Percentiles rank a stretch among this genome's conserved stretches.
These are phyloP conservation scores for Alca torda DNA, from an alignment of 2,797 vertebrate species.

Conservation along the genomic window DNA sequence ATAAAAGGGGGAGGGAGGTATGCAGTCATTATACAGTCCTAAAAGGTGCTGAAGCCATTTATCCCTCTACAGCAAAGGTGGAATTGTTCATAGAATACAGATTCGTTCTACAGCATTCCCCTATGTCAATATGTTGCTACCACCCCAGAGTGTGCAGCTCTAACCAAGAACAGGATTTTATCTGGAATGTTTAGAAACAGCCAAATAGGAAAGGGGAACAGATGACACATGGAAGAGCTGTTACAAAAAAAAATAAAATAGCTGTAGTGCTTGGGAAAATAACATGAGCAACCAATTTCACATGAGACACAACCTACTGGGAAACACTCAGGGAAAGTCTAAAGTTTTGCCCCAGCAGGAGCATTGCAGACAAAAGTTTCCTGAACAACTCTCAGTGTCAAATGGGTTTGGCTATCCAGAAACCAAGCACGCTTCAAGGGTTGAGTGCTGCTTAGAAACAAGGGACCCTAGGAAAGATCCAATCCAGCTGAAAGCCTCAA, in stretches of 20 bases:
- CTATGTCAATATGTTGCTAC: rapidly evolving
- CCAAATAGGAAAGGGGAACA: conserved; percentile 10
- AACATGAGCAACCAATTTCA: background rate
- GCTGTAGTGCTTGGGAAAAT: background rate
- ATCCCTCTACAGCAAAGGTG: background rate
- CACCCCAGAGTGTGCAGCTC: background rate
- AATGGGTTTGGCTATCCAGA: background rate
- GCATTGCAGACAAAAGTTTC: background rate
- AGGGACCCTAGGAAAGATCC: background rate
- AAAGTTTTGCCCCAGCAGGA: background rate
- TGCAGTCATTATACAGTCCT: background rate
- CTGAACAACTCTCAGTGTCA: background rate
- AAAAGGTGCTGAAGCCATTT: background rate
- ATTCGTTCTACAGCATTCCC: background rate
- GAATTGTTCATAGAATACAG: background rate
- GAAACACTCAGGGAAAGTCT: background rate
- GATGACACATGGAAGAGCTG: background rate
- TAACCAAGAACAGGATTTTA: background rate
- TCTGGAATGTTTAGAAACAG: background rate
- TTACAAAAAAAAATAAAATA: background rate
- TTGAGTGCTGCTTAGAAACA: background rate
- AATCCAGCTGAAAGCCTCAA: background rate
- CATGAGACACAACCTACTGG: background rate
- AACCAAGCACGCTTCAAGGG: rapidly evolving
- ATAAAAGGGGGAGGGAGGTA: background rate